phyloP scores from a whole-genome alignment of 2,113 vertebrate species.

The Pseudonaja textilis region DNA sequence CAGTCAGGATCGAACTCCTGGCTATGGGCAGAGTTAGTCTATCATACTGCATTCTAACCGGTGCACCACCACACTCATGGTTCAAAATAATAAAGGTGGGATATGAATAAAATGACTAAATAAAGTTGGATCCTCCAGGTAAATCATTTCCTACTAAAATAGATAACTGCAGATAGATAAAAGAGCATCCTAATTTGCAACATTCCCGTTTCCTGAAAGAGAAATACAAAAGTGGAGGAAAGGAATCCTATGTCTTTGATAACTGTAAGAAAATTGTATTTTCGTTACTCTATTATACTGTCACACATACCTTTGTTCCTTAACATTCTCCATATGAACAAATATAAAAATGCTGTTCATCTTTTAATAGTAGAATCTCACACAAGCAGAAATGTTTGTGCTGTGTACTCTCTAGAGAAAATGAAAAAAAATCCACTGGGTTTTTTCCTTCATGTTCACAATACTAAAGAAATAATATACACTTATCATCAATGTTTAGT shows the following conservation, averaged over 20 bases:
- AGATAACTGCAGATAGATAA: not conserved
- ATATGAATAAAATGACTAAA: not conserved
- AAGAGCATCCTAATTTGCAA: not conserved
- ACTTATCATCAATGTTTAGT: conserved; percentile 43
- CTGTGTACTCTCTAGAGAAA: conserved; percentile 19
- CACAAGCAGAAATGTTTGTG: conserved; percentile 28
- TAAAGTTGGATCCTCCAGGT: not conserved
- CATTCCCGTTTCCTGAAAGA: not conserved
- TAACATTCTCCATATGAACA: not conserved
- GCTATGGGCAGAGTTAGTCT: not conserved
- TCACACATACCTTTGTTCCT: not conserved
- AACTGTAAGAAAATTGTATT: not conserved
- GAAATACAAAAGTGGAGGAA: not conserved
- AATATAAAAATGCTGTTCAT: conserved; percentile 6
- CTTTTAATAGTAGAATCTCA: conserved; percentile 5
- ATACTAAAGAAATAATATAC: conserved; percentile 56
- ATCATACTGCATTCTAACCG: not conserved
- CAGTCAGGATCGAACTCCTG: not conserved
- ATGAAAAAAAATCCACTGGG: conserved; percentile 16
- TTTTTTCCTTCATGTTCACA: conserved; percentile 6
- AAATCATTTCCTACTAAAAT: not conserved
- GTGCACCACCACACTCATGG: not conserved
- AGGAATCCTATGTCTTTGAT: not conserved
- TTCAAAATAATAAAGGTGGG: not conserved
- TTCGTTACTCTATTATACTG: not conserved